These are phyloP conservation scores for Lepus oiostolus DNA, from an alignment of 2,797 vertebrate genomes.

Conservation along the genomic window DNA sequence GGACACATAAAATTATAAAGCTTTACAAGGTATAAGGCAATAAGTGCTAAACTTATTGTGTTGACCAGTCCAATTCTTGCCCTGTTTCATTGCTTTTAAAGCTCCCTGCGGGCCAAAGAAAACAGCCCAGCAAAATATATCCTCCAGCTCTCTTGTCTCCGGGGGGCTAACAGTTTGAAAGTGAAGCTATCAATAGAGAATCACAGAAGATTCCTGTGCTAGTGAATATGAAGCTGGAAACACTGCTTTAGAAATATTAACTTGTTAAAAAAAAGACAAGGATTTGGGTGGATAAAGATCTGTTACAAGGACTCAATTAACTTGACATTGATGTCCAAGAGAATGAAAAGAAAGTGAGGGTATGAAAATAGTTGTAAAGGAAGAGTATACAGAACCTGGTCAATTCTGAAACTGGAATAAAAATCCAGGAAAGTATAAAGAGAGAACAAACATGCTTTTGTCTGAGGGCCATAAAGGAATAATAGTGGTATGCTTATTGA, in stretches of 20 bases:
- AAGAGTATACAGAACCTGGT: not conserved
- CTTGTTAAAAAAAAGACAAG: constrained; percentile 22
- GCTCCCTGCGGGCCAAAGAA: constrained; percentile 42
- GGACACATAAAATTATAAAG: constrained; percentile 58
- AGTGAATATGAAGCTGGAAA: not conserved
- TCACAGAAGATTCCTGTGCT: not conserved
- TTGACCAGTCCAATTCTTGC: constrained; percentile 35
- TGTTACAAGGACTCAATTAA: constrained; percentile 24
- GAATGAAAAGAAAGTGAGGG: constrained; percentile 3
- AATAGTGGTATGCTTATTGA: not conserved
- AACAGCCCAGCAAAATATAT: constrained; percentile 25
- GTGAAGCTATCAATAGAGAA: constrained; percentile 15
- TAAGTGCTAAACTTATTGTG: constrained; percentile 60
- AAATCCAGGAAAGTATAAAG: not conserved
- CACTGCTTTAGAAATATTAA: constrained; percentile 24
- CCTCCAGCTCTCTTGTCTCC: constrained; percentile 13
- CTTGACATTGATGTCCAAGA: not conserved
- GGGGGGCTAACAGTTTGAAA: constrained; percentile 11
- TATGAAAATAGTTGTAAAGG: constrained; percentile 12
- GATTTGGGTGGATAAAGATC: not conserved
- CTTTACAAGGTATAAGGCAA: not conserved
- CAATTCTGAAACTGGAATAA: not conserved
- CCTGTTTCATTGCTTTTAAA: constrained; percentile 47
- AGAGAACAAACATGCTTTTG: not conserved
- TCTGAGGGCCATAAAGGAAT: not conserved